Evolutionary conservation across 2,888 invertebrate genomes (phyloP).

Genomic region (Ophion slaviceki): DNA sequence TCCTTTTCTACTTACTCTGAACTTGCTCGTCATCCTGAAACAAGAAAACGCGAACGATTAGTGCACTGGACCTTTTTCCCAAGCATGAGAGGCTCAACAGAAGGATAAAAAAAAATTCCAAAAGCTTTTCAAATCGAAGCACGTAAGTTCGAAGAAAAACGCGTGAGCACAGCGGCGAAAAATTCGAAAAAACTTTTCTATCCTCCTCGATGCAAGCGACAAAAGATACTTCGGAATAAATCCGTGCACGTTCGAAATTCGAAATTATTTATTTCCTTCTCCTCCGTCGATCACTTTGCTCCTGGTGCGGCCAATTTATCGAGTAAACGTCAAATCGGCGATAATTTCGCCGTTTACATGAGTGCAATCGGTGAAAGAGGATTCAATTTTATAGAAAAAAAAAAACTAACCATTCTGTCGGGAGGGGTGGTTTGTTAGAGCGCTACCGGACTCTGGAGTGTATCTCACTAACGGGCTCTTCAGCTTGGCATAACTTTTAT

Average conservation of each 20-base stretch:
- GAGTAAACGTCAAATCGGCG: not conserved
- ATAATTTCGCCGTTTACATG: not conserved
- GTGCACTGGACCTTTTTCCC: constrained; percentile 18
- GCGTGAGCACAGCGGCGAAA: not conserved
- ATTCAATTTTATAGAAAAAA: constrained; percentile 3
- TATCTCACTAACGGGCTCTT: constrained; percentile 74
- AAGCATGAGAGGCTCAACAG: not conserved
- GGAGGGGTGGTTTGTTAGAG: constrained; percentile 55
- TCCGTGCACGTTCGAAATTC: constrained; percentile 18
- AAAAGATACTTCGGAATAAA: constrained; percentile 11
- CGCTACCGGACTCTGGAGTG: constrained; percentile 65
- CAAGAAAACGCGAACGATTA: constrained; percentile 67
- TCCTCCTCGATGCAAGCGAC: not conserved
- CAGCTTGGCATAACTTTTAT: constrained; percentile 79
- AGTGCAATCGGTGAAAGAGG: not conserved
- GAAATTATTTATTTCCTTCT: constrained; percentile 7
- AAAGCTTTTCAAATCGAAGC: not conserved
- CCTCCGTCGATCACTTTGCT: constrained; percentile 29
- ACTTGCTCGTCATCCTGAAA: constrained; percentile 80
- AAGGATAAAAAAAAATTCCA: not conserved
- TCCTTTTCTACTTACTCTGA: constrained; percentile 75
- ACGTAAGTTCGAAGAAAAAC: not conserved
- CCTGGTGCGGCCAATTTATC: constrained; percentile 8
- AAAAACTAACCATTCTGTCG: constrained; percentile 66
- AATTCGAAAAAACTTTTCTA: not conserved